Conservation (phyloP, 2,797 vertebrate genomes). For the Karalla daura region DNA sequence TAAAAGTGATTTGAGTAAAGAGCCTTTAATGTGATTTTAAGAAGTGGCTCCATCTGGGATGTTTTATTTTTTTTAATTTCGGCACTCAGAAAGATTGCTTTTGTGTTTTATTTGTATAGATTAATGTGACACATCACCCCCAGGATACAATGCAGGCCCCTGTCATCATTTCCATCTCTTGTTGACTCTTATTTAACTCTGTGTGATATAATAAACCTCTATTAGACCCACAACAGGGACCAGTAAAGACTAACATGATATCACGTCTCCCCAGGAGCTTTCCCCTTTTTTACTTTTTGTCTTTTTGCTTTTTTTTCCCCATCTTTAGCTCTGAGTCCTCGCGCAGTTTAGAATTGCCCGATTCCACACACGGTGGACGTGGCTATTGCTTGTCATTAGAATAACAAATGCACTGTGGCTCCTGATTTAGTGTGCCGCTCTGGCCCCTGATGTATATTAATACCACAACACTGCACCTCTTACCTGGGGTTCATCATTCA, state of each 20-base stretch:
- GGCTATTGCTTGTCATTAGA: conserved; percentile 74
- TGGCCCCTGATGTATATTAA: conserved; percentile 95
- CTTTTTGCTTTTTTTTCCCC: background rate
- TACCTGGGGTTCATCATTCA: conserved; percentile 78
- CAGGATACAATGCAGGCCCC: background rate
- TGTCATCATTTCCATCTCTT: conserved; percentile 8
- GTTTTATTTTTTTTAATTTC: conserved; percentile 6
- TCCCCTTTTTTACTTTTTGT: conserved; percentile 17
- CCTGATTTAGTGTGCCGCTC: conserved; percentile 90
- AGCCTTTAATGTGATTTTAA: conserved; percentile 51
- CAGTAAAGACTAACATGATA: background rate
- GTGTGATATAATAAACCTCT: background rate
- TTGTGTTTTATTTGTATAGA: conserved; percentile 9
- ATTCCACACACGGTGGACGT: conserved; percentile 18
- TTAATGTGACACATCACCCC: background rate
- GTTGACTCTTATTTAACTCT: background rate
- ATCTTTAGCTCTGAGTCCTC: background rate
- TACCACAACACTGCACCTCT: conserved; percentile 86
- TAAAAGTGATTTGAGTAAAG: conserved; percentile 48
- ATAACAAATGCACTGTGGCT: conserved; percentile 89
- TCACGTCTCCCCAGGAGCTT: conserved; percentile 5
- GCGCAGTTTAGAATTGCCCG: conserved; percentile 31
- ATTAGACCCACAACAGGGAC: background rate
- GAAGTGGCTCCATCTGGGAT: conserved; percentile 11
- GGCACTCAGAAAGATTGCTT: conserved; percentile 13